phyloP scores from a whole-genome alignment of 2,888 invertebrate species.

The Pristionchus arcanus region DNA sequence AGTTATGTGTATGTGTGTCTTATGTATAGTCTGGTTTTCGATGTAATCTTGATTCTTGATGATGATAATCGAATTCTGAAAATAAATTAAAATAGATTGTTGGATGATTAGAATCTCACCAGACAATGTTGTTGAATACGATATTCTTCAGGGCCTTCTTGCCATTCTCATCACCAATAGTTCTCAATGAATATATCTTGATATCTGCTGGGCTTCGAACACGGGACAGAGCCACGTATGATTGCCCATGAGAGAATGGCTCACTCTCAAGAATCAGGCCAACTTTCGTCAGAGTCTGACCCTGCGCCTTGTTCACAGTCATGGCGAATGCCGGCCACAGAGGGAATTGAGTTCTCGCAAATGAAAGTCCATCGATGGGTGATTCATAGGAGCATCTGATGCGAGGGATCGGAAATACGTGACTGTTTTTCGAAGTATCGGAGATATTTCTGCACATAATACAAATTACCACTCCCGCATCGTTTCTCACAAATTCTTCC shows the following conservation, averaged over 20 bases:
- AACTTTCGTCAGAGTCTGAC: no score
- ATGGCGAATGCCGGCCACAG: neutral
- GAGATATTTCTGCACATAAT: constrained; percentile 41
- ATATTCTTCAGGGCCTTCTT: neutral
- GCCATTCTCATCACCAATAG: neutral
- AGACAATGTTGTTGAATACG: neutral
- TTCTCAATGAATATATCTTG: constrained; percentile 21
- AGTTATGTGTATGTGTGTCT: no score
- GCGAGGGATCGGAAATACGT: neutral
- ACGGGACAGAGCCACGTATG: constrained; percentile 66
- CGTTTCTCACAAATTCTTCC: constrained; percentile 50
- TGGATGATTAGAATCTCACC: no score
- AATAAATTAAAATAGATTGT: no score
- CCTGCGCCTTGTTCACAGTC: no score
- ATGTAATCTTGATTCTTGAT: no score
- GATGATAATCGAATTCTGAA: no score
- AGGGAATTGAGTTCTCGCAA: constrained; percentile 33
- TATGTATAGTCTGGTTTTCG: no score
- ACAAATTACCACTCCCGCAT: neutral
- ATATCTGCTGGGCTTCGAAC: constrained; percentile 49
- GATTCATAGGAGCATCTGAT: neutral
- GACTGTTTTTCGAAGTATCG: neutral
- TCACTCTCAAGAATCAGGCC: no score
- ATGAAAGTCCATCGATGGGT: neutral
- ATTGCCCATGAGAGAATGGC: constrained; percentile 65